These are phyloP conservation scores for Drosophila quinaria DNA, from an alignment of 2,888 invertebrate genomes.

Conservation along the genomic window DNA sequence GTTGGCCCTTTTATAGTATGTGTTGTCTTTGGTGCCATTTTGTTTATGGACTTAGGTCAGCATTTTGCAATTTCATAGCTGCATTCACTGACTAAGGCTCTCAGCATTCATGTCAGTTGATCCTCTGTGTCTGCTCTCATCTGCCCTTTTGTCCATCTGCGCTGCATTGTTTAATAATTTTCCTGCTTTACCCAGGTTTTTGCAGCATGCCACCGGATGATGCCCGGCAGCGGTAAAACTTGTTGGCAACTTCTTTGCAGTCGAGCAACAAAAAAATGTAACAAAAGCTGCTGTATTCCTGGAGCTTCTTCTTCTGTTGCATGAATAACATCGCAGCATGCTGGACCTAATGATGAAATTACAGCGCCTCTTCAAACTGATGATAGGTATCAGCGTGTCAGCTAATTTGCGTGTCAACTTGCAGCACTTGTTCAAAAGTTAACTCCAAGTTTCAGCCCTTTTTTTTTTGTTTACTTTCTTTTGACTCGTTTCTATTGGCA, in stretches of 20 bases:
- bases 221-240: constrained; percentile 56
- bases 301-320: constrained; percentile 13
- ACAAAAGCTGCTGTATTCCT: constrained; percentile 42
- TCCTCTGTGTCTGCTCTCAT: constrained; percentile 11
- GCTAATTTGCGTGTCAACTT: constrained; percentile 62
- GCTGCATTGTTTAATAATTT: constrained; percentile 74
- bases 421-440: constrained; percentile 26
- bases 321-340: constrained; percentile 43
- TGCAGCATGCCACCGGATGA: constrained; percentile 49
- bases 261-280: constrained; percentile 37
- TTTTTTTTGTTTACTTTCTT: constrained; percentile 20
- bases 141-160: constrained; percentile 1
- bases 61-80: constrained; percentile 61
- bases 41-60: constrained; percentile 61
- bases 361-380: constrained; percentile 49
- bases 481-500: constrained; percentile 6
- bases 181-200: constrained; percentile 56
- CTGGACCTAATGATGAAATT: constrained; percentile 69
- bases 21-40: constrained; percentile 36
- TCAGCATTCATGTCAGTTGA: constrained; percentile 45
- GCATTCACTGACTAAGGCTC: constrained; percentile 47
- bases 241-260: constrained; percentile 49
- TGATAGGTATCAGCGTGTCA: constrained; percentile 51
- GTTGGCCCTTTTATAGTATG: constrained; percentile 29
- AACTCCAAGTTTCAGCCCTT: constrained; percentile 33